These are phyloP conservation scores for Drosophila meridionalis DNA, from an alignment of 2,888 invertebrate genomes.

Conservation along the genomic window DNA sequence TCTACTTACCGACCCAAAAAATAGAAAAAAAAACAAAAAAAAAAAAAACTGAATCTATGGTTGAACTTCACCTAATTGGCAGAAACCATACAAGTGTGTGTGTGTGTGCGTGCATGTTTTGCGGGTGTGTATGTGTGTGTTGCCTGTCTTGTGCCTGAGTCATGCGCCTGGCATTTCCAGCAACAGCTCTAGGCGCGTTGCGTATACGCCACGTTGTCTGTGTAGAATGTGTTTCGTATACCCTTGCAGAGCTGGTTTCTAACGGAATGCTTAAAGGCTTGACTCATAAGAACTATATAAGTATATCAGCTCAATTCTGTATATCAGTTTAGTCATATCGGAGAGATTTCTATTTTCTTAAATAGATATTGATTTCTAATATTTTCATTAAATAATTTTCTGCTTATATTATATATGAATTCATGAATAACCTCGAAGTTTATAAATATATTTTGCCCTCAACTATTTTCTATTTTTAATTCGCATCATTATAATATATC, in stretches of 20 bases:
- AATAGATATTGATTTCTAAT: neutral
- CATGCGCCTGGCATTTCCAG: slow-evolving; percentile 55
- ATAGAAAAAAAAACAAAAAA: slow-evolving; percentile 3
- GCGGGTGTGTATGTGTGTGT: slow-evolving; percentile 11
- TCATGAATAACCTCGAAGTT: neutral
- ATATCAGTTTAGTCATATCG: neutral
- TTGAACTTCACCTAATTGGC: slow-evolving; percentile 74
- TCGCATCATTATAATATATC: neutral
- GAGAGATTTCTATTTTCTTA: neutral
- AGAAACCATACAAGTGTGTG: neutral
- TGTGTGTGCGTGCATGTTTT: slow-evolving; percentile 6
- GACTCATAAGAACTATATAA: neutral
- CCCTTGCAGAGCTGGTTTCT: neutral
- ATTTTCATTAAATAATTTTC: no score
- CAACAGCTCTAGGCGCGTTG: slow-evolving; percentile 24
- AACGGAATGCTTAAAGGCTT: neutral
- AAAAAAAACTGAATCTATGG: slow-evolving; percentile 44
- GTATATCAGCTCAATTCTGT: neutral
- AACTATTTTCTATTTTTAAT: no score
- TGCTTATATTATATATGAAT: no score
- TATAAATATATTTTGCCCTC: no score
- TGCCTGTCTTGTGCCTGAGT: slow-evolving; percentile 45
- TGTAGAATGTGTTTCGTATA: slow-evolving; percentile 2
- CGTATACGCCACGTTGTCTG: slow-evolving; percentile 40
- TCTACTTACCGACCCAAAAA: slow-evolving; percentile 44